These are phyloP conservation scores for Melitaea cinxia DNA, from an alignment of 1,140 invertebrate genomes.

Conservation along the genomic window DNA sequence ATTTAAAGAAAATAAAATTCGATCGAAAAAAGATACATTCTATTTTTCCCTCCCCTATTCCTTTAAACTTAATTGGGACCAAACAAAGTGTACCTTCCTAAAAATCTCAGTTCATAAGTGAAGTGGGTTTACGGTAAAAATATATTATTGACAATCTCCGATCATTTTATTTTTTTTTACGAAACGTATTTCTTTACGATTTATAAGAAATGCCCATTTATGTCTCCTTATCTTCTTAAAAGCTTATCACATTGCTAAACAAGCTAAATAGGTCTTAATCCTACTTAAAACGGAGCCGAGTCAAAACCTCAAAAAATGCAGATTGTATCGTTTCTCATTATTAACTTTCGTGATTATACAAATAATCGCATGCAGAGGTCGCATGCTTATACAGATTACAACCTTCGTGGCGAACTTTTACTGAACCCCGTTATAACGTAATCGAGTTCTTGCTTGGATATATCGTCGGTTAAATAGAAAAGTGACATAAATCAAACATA, in stretches of 20 bases:
- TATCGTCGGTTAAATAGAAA: neutral
- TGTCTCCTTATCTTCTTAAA: neutral
- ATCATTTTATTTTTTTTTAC: too few species aligned
- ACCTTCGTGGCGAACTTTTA: slow-evolving; percentile 14
- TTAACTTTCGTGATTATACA: slow-evolving; percentile 1
- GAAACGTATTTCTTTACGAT: too few species aligned
- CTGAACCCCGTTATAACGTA: neutral
- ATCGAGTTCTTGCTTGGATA: neutral
- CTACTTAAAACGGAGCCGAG: neutral
- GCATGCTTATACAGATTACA: slow-evolving; percentile 21
- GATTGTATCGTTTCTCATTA: neutral
- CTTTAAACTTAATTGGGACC: too few species aligned
- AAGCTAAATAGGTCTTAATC: neutral
- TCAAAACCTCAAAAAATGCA: neutral
- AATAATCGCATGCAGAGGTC: slow-evolving; percentile 20
- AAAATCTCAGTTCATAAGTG: too few species aligned
- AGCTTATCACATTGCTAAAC: neutral
- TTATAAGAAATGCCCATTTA: too few species aligned
- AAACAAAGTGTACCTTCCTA: too few species aligned
- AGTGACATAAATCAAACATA: too few species aligned
- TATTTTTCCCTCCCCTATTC: too few species aligned
- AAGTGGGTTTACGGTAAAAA: too few species aligned
- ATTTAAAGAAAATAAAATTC: too few species aligned
- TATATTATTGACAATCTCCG: too few species aligned
- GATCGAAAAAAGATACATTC: too few species aligned